Conservation (phyloP, 2,888 invertebrate species). For the Acronicta alni region DNA sequence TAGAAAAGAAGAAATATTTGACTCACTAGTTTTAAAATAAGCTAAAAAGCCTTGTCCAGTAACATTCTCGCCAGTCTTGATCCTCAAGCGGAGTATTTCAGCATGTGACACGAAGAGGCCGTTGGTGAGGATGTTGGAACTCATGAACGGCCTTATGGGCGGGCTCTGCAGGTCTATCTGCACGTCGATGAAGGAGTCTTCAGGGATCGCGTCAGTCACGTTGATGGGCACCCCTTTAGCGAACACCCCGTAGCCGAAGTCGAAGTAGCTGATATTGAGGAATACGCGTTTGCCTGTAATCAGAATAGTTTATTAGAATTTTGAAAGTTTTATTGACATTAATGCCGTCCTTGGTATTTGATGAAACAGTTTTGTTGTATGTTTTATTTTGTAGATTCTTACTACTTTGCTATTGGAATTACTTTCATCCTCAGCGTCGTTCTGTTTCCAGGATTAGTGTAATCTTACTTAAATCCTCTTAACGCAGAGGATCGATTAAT, state of each 20-base stretch:
- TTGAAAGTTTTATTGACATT: too few species aligned
- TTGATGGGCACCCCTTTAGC: slow-evolving; percentile 78
- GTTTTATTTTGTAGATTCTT: too few species aligned
- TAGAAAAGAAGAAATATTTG: too few species aligned
- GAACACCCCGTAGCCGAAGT: slow-evolving; percentile 85
- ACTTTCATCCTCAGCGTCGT: too few species aligned
- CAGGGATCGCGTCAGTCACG: slow-evolving; percentile 68
- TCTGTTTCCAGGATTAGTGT: too few species aligned
- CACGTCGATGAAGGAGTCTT: slow-evolving; percentile 86
- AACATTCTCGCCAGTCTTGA: slow-evolving; percentile 91
- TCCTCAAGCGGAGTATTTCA: slow-evolving; percentile 90
- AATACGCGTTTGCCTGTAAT: slow-evolving; percentile 90
- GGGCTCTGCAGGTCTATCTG: slow-evolving; percentile 88
- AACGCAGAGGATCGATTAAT: too few species aligned
- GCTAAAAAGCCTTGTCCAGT: slow-evolving; percentile 92
- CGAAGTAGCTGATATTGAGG: slow-evolving; percentile 91
- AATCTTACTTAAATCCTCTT: too few species aligned
- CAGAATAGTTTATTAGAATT: too few species aligned
- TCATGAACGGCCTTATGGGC: slow-evolving; percentile 89
- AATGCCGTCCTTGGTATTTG: too few species aligned
- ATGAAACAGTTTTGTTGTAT: too few species aligned
- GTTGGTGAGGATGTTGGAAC: slow-evolving; percentile 89
- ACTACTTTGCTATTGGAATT: too few species aligned
- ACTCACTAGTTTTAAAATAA: slow-evolving; percentile 90
- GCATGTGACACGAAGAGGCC: slow-evolving; percentile 91